A percentile compares a stretch with the other conserved stretches of the same genome.
These are phyloP conservation scores for Fopius arisanus DNA, from an alignment of 1,140 invertebrate genomes.

Conservation along the genomic window DNA sequence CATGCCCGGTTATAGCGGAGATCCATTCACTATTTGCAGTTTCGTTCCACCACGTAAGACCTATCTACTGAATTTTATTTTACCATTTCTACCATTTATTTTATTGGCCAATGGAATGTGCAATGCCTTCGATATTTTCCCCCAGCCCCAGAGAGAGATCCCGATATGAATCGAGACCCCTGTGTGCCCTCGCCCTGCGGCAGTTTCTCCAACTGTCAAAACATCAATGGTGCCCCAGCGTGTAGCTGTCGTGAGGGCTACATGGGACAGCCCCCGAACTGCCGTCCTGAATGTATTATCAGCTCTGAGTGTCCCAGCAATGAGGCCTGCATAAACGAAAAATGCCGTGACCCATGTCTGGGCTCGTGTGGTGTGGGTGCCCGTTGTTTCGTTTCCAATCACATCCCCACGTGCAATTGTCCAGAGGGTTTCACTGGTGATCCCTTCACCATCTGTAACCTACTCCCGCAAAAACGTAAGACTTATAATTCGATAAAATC, in stretches of 20 bases:
- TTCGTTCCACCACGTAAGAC: conserved; percentile 61
- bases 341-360: conserved; percentile 68
- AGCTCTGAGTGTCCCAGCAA: conserved; percentile 63
- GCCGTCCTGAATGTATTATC: conserved; percentile 64
- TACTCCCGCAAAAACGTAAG: conserved; percentile 53
- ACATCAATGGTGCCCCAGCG: conserved; percentile 44
- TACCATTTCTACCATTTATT: too few species aligned
- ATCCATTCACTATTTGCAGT: conserved; percentile 68
- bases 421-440: conserved; percentile 66
- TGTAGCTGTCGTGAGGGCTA: conserved; percentile 59
- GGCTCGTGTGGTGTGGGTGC: conserved; percentile 68
- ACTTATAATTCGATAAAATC: conserved; percentile 14
- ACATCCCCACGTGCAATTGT: conserved; percentile 69
- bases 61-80: background rate
- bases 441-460: conserved; percentile 63
- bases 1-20: conserved; percentile 63
- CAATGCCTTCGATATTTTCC: background rate
- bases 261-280: conserved; percentile 61
- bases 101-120: too few species aligned
- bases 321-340: conserved; percentile 64
- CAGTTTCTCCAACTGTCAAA: conserved; percentile 60
- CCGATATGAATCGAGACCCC: conserved; percentile 45
- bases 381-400: conserved; percentile 65
- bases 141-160: conserved; percentile 7
- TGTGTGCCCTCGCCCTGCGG: conserved; percentile 68